Percentiles rank a stretch among this genome's conserved stretches.
phyloP scores from a whole-genome alignment of 2,797 vertebrate genomes.

The Chelon auratus region DNA sequence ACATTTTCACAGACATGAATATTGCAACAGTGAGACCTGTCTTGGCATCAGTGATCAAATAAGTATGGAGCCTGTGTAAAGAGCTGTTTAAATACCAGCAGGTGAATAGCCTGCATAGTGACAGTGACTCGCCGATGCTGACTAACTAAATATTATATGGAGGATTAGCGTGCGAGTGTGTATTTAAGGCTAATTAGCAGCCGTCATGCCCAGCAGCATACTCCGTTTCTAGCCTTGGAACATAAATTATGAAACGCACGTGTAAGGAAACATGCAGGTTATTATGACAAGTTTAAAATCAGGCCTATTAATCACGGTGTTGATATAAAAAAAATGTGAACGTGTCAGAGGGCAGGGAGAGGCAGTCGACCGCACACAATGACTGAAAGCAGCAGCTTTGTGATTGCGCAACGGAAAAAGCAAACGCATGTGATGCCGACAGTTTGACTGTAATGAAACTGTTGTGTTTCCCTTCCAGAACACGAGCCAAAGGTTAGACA shows the following conservation, averaged over 20 bases:
- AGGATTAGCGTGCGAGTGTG: conserved; percentile 29
- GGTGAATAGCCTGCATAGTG: conserved; percentile 43
- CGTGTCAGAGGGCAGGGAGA: conserved; percentile 28
- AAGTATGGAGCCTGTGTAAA: conserved; percentile 32
- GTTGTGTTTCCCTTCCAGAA: conserved; percentile 24
- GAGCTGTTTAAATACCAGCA: conserved; percentile 54
- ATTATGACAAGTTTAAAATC: conserved; percentile 16
- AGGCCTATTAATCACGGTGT: conserved; percentile 18
- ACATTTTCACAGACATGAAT: conserved; percentile 73
- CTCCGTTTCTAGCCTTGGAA: conserved; percentile 5
- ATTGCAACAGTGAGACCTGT: conserved; percentile 57
- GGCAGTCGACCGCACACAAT: neutral
- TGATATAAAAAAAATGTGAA: conserved; percentile 13
- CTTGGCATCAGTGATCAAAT: conserved; percentile 60
- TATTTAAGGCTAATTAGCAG: conserved; percentile 34
- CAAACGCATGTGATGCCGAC: neutral
- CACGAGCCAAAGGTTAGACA: conserved; percentile 31
- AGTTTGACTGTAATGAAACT: conserved; percentile 12
- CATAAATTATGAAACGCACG: conserved; percentile 30
- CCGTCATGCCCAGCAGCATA: conserved; percentile 5
- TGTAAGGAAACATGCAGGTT: conserved; percentile 24
- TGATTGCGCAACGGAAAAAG: conserved; percentile 9
- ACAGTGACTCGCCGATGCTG: conserved; percentile 35
- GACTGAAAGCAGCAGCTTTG: conserved; percentile 31
- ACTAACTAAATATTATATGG: conserved; percentile 24